These are phyloP conservation scores for Sphyrna mokarran DNA, from an alignment of 2,113 vertebrate genomes.

Conservation along the genomic window DNA sequence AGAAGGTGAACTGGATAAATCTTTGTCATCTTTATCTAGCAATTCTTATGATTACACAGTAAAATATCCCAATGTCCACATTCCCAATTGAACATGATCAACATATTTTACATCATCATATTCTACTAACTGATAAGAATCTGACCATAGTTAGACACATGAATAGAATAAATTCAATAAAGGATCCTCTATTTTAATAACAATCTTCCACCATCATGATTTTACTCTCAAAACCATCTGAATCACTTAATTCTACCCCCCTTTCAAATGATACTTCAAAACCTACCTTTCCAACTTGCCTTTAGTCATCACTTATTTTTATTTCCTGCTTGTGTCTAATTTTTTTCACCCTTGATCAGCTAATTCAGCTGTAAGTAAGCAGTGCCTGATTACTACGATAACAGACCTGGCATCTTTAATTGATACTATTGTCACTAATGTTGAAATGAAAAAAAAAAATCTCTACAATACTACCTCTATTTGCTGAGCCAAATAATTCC, in stretches of 20 bases:
- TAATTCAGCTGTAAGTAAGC: too few relatives aligned
- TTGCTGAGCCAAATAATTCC: conserved; percentile 5
- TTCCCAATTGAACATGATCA: neutral
- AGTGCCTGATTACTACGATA: neutral
- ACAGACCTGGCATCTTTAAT: neutral
- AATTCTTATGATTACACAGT: neutral
- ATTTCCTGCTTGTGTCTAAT: neutral
- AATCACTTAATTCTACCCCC: neutral
- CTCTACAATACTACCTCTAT: neutral
- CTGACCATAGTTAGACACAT: neutral
- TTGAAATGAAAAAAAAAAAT: conserved; percentile 17
- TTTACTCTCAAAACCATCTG: neutral
- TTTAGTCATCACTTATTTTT: neutral
- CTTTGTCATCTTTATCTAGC: neutral
- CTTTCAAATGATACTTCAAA: neutral
- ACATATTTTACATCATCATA: neutral
- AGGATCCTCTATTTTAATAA: neutral
- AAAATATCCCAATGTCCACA: neutral
- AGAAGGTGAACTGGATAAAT: neutral
- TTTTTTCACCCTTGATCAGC: neutral
- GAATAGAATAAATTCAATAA: neutral
- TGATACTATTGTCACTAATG: neutral
- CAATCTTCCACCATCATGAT: neutral
- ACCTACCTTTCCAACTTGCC: neutral
- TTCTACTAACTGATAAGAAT: neutral